phyloP scores from a whole-genome alignment of 2,888 invertebrate genomes.

The Torymus aiolomorphi region DNA sequence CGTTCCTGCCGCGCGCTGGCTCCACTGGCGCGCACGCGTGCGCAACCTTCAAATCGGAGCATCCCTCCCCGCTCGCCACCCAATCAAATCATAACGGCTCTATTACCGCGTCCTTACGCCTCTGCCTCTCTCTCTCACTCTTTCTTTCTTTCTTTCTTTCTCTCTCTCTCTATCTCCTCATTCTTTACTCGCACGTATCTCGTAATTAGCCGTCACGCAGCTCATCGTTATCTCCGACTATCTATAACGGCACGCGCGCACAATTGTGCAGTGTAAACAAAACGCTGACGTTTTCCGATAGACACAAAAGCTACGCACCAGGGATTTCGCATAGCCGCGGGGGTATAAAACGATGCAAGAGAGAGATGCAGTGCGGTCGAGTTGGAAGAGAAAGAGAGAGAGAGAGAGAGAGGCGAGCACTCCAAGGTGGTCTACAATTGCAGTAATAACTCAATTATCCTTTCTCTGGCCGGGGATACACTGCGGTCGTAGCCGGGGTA shows the following conservation, averaged over 20 bases:
- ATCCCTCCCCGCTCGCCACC: conserved; percentile 22
- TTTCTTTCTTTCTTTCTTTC: too few relatives aligned
- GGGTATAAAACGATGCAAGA: background rate
- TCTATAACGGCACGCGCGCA: too few relatives aligned
- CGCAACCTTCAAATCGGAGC: conserved; percentile 47
- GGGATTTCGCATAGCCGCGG: too few relatives aligned
- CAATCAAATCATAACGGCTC: too few relatives aligned
- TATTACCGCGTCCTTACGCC: background rate
- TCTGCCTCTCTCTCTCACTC: too few relatives aligned
- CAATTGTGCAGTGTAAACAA: too few relatives aligned
- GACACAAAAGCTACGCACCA: too few relatives aligned
- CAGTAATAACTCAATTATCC: conserved; percentile 77
- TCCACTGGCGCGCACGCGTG: conserved; percentile 1
- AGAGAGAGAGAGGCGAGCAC: conserved; percentile 59
- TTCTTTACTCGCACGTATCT: conserved; percentile 52
- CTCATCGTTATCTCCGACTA: too few relatives aligned
- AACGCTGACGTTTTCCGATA: too few relatives aligned
- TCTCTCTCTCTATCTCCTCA: background rate
- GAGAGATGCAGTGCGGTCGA: too few relatives aligned
- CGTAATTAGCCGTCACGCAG: conserved; percentile 42
- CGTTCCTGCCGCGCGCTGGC: conserved; percentile 33
- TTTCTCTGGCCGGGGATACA: conserved; percentile 67
- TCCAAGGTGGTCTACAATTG: conserved; percentile 77
- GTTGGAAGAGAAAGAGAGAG: background rate
- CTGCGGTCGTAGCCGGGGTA: background rate